phyloP scores from a whole-genome alignment of 1,140 invertebrate species.

The Dinothrombium tinctorium region DNA sequence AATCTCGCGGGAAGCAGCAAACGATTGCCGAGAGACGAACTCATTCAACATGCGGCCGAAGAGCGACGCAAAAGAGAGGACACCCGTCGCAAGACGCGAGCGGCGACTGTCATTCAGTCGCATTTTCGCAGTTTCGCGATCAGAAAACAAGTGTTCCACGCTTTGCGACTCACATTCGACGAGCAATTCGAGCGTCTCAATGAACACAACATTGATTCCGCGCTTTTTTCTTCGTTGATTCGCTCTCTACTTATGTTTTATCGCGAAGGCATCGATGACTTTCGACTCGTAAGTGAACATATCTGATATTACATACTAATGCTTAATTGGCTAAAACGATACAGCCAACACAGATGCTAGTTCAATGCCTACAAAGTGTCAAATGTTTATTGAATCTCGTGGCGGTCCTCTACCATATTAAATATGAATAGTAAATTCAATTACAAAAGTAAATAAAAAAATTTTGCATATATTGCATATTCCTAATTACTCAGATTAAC shows the following conservation, averaged over 20 bases:
- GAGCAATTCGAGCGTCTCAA: not conserved
- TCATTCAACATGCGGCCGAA: slow-evolving; percentile 49
- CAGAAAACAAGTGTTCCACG: not conserved
- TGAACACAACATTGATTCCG: not conserved
- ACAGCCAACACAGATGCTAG: too few relatives aligned
- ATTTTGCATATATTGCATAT: not conserved
- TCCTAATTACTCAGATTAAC: not conserved
- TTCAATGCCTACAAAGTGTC: too few relatives aligned
- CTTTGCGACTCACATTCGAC: not conserved
- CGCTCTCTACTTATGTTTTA: too few relatives aligned
- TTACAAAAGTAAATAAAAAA: too few relatives aligned
- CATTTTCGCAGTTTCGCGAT: slow-evolving; percentile 8
- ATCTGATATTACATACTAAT: not conserved
- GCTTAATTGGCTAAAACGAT: slow-evolving; percentile 1
- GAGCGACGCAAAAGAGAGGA: slow-evolving; percentile 66
- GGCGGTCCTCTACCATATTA: too few relatives aligned
- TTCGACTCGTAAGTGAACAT: too few relatives aligned
- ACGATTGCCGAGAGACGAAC: slow-evolving; percentile 26
- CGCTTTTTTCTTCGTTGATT: not conserved
- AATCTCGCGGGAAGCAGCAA: slow-evolving; percentile 66
- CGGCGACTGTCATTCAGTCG: slow-evolving; percentile 13
- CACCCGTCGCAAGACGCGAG: slow-evolving; percentile 5
- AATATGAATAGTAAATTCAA: too few relatives aligned
- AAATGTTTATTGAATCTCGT: too few relatives aligned
- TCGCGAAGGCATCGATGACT: too few relatives aligned